Evolutionary conservation across 30 jellyfish, hydroid and myxozoan genomes (phyloP).

Genomic region (Aurelia aurita complex sp. Pacific): DNA sequence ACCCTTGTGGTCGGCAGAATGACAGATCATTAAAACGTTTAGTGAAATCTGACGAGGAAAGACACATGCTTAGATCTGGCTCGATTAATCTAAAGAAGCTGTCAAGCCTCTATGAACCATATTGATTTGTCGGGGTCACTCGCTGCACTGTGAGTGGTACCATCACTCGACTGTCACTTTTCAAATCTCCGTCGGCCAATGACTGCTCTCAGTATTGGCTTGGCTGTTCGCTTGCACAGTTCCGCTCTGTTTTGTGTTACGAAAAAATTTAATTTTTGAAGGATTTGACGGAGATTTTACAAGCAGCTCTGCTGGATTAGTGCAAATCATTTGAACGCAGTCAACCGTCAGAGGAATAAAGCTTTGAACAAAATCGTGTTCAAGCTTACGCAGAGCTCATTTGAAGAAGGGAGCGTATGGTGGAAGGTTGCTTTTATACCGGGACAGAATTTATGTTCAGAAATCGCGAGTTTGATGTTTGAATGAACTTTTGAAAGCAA

Average conservation of each 20-base stretch:
- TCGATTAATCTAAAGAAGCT: slow-evolving; percentile 61
- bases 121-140: slow-evolving; percentile 67
- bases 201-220: slow-evolving; percentile 35
- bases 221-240: slow-evolving; percentile 31
- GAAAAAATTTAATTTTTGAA: slow-evolving; percentile 1
- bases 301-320: slow-evolving; percentile 24
- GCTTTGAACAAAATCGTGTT: slow-evolving; percentile 4
- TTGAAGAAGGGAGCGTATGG: neutral
- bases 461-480: too few relatives aligned
- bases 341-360: slow-evolving; percentile 6
- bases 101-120: slow-evolving; percentile 63
- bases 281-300: slow-evolving; percentile 45
- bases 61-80: slow-evolving; percentile 58
- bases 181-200: slow-evolving; percentile 39
- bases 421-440: neutral
- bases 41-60: slow-evolving; percentile 65
- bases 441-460: too few relatives aligned
- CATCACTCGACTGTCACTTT: slow-evolving; percentile 43
- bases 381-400: slow-evolving; percentile 2
- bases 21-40: slow-evolving; percentile 67
- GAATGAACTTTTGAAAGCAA: too few relatives aligned
- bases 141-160: slow-evolving; percentile 34
- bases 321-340: neutral
- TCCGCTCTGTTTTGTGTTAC: slow-evolving; percentile 38
- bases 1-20: slow-evolving; percentile 64